These are phyloP conservation scores for Tamandua tetradactyla DNA, from an alignment of 2,797 vertebrate species.

Conservation along the genomic window DNA sequence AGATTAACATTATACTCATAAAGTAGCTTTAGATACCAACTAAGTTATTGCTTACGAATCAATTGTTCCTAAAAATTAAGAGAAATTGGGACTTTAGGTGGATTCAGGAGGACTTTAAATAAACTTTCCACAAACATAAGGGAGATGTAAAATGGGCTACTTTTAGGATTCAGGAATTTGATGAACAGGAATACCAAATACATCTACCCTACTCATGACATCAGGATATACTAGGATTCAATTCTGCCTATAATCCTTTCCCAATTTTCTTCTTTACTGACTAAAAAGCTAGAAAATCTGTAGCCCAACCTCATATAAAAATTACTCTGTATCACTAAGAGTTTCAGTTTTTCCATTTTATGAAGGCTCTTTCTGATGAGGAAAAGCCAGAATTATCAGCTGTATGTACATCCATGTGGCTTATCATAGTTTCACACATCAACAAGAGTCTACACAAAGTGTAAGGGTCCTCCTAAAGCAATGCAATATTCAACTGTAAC, in stretches of 20 bases:
- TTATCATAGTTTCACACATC: background rate
- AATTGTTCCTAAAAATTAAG: background rate
- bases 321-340: background rate
- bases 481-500: background rate
- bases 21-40: background rate
- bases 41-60: background rate
- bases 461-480: background rate
- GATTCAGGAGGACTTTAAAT: background rate
- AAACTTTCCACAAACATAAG: background rate
- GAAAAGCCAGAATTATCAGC: background rate
- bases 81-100: background rate
- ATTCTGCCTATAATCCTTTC: background rate
- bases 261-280: slow-evolving; percentile 7
- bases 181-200: background rate
- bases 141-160: background rate
- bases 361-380: background rate
- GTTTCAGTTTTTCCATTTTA: background rate
- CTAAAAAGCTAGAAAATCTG: background rate
- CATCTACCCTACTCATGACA: background rate
- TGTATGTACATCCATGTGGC: background rate
- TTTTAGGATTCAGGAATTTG: background rate
- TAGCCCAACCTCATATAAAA: background rate
- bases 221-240: background rate
- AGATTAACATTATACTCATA: background rate
- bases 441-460: background rate